Conservation (phyloP, 2,797 vertebrate genomes). For the Sebastolobus alascanus region DNA sequence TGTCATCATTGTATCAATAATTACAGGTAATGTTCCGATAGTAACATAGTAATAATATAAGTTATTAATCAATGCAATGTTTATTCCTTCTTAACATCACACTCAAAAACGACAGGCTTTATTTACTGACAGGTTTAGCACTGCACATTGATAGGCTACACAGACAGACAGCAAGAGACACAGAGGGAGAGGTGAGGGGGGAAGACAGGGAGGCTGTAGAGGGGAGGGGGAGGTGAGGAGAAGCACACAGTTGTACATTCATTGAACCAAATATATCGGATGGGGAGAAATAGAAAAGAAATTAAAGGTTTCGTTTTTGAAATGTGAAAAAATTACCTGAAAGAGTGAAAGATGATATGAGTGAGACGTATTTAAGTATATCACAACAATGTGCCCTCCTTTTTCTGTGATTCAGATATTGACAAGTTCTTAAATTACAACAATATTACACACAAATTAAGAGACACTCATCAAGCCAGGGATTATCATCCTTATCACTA, state of each 20-base stretch:
- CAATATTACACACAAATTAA: slow-evolving; percentile 88
- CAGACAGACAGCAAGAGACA: slow-evolving; percentile 88
- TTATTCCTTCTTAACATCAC: slow-evolving; percentile 87
- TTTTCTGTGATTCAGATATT: slow-evolving; percentile 83
- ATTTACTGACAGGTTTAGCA: slow-evolving; percentile 89
- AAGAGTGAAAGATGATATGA: slow-evolving; percentile 52
- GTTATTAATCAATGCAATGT: slow-evolving; percentile 86
- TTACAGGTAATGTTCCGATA: slow-evolving; percentile 83
- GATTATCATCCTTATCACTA: slow-evolving; percentile 85
- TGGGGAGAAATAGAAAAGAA: slow-evolving; percentile 46
- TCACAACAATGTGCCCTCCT: slow-evolving; percentile 84
- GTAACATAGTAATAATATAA: slow-evolving; percentile 86
- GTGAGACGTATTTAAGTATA: slow-evolving; percentile 71
- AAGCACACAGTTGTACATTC: slow-evolving; percentile 82
- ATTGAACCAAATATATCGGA: slow-evolving; percentile 66
- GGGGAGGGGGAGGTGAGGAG: slow-evolving; percentile 62
- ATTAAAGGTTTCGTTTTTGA: slow-evolving; percentile 37
- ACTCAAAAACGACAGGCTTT: slow-evolving; percentile 89
- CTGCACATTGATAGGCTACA: slow-evolving; percentile 89
- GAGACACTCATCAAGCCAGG: slow-evolving; percentile 88
- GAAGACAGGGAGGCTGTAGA: slow-evolving; percentile 26
- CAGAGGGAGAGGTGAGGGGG: slow-evolving; percentile 67
- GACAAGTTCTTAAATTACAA: slow-evolving; percentile 87
- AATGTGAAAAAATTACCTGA: slow-evolving; percentile 50
- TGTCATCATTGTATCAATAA: slow-evolving; percentile 84